Base-by-base conservation (phyloP, 2,113 vertebrate genomes). In the Thermophis baileyi region DNA sequence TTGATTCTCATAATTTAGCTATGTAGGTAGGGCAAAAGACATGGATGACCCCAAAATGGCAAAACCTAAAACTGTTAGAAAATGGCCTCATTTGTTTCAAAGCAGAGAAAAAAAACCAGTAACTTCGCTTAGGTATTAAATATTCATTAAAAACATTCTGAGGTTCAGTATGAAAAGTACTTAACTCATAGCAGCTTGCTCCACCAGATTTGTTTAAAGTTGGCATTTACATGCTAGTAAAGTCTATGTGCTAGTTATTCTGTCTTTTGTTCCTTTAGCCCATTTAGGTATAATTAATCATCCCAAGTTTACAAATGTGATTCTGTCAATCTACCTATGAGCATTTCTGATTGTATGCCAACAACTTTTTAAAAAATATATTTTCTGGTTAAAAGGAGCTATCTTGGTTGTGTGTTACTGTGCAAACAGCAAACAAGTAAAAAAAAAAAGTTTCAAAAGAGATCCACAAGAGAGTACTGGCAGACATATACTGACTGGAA, bases 341-440 rank as follows among this genome's bases (percentile, higher is more conserved):
- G 96, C 95, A 94, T 90, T 8, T 89, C 53, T n/a, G 95, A 88
- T 90, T 0, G 94, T 96, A 96, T 88, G 91, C 94, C 93, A 95
- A 90, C 93, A 91, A 57, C 94, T 97, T 94, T 94, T 95, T 97
- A 5, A 54, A 54, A 53, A 96, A 53, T 81, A 94, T 96, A 96
- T 96, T 94, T 96, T 95, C 95, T 95, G 24, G 94, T 95, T 96
- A 92, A 95, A 94, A 96, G 97, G 96, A 97, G 96, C 94, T 96
- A 96, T 95, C 97, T 81, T 85, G 97, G 95, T 92, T 35, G 91
- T 91, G 93, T 95, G 96, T 97, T 93, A 86, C 60, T 97, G 97
- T 98, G 97, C 97, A 98, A 98, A 98, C 97, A 94, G 96, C 98
- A 98, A 98, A 96, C 94, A 97, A 57, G 94, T 92, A 91, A 88